Evolutionary conservation across 2,797 vertebrate genomes (phyloP).

Genomic region (Falco peregrinus): DNA sequence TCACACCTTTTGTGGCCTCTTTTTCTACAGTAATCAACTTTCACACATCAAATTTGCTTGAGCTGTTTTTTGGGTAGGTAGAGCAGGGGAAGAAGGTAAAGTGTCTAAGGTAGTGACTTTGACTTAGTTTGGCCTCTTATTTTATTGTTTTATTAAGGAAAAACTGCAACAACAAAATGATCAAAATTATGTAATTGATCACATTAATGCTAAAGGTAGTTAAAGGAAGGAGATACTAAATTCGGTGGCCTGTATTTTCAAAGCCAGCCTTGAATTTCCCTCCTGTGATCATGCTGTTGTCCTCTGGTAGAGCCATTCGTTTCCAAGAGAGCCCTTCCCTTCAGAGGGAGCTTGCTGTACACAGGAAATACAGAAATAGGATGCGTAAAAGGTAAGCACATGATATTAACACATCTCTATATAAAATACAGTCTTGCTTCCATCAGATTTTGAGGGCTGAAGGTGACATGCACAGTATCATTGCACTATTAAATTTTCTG

Average conservation of each 20-base stretch:
- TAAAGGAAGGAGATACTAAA: neutral
- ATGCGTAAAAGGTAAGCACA: neutral
- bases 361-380: neutral
- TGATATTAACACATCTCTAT: neutral
- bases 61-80: fast-evolving
- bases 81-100: fast-evolving
- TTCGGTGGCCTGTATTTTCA: neutral
- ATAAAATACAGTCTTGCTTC: neutral
- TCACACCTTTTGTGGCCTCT: neutral
- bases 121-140: neutral
- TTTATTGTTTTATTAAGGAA: neutral
- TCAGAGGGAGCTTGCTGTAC: neutral
- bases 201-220: neutral
- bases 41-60: neutral
- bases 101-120: neutral
- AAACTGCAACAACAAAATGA: neutral
- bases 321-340: neutral
- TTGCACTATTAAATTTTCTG: neutral
- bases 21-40: neutral
- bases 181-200: neutral
- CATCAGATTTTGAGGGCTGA: neutral
- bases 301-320: neutral
- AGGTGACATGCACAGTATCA: neutral
- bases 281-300: no score
- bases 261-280: neutral